Evolutionary conservation across 1,140 invertebrate species (phyloP), one percentile per base, ranked within the genome.

Genomic region (Drosophila pandora): DNA sequence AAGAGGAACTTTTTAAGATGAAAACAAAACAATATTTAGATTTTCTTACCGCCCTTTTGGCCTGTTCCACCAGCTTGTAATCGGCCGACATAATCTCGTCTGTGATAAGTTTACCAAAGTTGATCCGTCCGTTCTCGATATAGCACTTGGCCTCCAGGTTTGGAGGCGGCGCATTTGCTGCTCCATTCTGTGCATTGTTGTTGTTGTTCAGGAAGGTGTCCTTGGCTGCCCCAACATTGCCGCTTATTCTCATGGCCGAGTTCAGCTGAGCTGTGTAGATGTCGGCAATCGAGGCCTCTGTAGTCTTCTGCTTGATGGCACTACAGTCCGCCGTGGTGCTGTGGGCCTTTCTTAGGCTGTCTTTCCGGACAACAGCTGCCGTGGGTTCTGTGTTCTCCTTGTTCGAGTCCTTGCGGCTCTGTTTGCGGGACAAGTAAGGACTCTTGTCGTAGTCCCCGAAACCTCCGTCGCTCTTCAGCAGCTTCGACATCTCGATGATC

Each of bases 41-140:
- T n/a, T 37, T n/a, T 12, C 85, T 72, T 92, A 96, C 94, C 62
- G 95, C 95, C 71, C 95, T 94, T 83, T 97, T 97, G 10, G 96
- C 96, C 55, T 95, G 94, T 82, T 96, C 95, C 17, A 98, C 93
- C 22, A 98, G 91, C 43, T 95, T 92, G 77, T 95, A 93, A 91
- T 98, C 97, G 2, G 96, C 96, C 32, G 95, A 94, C 63, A 98
- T 90, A 23, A 98, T 95, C 93, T 97, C 96, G 92, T 97, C 96
- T 10, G 95, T 96, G 58, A 97, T 92, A n/a, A 97, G 90, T 92
- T 95, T 95, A 0, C 94, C 95, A 92, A 95, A 96, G 92, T 97
- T 96, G 49, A 96, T 95, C 84, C 94, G 94, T 39, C 94, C 94
- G 72, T 94, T 94, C 77, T 96, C 95, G 47, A 97, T 91, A 80